Percentiles rank a stretch among this genome's conserved stretches.
Conservation (phyloP, 2,888 invertebrate genomes). For the Cosmorhoe ocellata region DNA sequence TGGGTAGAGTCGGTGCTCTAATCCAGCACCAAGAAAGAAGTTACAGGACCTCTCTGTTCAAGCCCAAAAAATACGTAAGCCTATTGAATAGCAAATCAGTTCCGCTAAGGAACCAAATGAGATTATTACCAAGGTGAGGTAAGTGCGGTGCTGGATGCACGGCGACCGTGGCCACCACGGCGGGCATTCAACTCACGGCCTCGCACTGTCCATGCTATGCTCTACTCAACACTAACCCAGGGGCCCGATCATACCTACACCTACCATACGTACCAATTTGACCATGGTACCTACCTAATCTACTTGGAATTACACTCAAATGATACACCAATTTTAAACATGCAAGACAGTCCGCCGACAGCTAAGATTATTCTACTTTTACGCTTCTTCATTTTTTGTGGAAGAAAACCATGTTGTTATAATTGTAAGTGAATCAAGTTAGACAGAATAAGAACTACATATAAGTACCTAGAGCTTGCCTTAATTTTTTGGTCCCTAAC, state of each 20-base stretch:
- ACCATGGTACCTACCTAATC: conserved; percentile 30
- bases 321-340: conserved; percentile 28
- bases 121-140: conserved; percentile 74
- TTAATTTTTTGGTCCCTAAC: not conserved
- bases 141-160: conserved; percentile 65
- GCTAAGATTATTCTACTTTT: conserved; percentile 23
- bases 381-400: conserved; percentile 19
- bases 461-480: too few species aligned
- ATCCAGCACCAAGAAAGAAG: not conserved
- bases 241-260: conserved; percentile 17
- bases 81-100: conserved; percentile 53
- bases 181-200: conserved; percentile 76
- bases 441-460: too few species aligned
- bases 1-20: not conserved
- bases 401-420: conserved; percentile 5
- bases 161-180: conserved; percentile 51
- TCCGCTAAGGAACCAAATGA: conserved; percentile 65
- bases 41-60: conserved; percentile 4
- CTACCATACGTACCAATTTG: conserved; percentile 17
- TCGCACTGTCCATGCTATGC: conserved; percentile 45
- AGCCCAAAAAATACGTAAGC: conserved; percentile 38
- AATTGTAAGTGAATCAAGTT: too few species aligned
- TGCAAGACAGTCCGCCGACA: conserved; percentile 23
- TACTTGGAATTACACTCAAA: conserved; percentile 28
- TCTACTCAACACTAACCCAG: conserved; percentile 33